Percentiles rank a stretch among this genome's conserved stretches.
phyloP scores from a whole-genome alignment of 2,888 invertebrate genomes.

The Nectonema munidae region DNA sequence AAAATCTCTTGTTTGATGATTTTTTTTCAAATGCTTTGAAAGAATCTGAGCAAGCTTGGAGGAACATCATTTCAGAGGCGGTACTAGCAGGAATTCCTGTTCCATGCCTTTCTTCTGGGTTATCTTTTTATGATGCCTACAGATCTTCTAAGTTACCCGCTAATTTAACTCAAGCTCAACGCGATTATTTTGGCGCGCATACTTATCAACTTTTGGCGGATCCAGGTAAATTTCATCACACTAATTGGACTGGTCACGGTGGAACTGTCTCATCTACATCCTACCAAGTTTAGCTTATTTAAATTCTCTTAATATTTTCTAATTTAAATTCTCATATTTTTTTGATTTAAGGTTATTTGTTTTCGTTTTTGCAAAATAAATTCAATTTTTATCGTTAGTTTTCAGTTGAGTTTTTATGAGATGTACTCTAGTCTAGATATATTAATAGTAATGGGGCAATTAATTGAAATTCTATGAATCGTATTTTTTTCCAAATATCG shows the following conservation, averaged over 20 bases:
- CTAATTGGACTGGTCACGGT: constrained; percentile 96
- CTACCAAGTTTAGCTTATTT: no score
- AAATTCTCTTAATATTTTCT: no score
- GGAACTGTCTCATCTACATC: constrained; percentile 75
- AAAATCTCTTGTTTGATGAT: constrained; percentile 55
- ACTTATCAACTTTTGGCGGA: constrained; percentile 58
- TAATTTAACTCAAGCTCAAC: constrained; percentile 72
- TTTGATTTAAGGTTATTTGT: no score
- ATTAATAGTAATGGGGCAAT: no score
- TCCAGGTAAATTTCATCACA: constrained; percentile 65
- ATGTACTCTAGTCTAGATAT: no score
- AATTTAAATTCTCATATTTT: no score
- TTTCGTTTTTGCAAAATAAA: no score
- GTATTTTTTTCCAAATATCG: no score
- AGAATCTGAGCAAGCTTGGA: constrained; percentile 42
- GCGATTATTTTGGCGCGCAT: constrained; percentile 94
- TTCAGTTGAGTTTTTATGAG: no score
- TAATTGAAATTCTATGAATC: no score
- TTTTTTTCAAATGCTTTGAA: constrained; percentile 58
- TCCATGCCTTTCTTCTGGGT: constrained; percentile 60
- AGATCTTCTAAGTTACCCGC: constrained; percentile 53
- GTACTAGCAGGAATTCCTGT: constrained; percentile 50
- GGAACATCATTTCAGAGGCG: constrained; percentile 38
- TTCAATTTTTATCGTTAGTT: no score
- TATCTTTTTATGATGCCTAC: constrained; percentile 89